phyloP scores from a whole-genome alignment of 64 coral and sea anemone genomes.

The Catalaphyllia jardinei region DNA sequence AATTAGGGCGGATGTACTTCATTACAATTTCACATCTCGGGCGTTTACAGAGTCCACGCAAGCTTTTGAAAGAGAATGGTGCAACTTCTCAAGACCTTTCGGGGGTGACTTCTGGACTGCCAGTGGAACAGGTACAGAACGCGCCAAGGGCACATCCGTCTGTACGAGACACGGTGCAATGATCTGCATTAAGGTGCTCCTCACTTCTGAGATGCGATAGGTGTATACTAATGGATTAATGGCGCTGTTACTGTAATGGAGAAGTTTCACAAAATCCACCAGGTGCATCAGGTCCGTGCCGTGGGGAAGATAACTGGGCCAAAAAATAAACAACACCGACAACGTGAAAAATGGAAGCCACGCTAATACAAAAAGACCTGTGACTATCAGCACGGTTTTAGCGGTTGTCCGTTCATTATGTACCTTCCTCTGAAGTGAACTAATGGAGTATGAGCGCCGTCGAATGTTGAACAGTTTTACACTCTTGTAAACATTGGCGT shows the following conservation, averaged over 20 bases:
- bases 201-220: slow-evolving; percentile 13
- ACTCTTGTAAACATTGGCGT: slow-evolving; percentile 25
- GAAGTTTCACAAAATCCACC: slow-evolving; percentile 46
- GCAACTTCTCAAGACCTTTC: neutral
- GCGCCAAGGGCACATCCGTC: too few species aligned
- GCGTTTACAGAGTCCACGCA: neutral
- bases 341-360: slow-evolving; percentile 45
- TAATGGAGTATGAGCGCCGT: neutral
- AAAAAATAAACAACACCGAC: slow-evolving; percentile 11
- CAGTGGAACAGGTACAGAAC: neutral
- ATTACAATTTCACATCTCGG: neutral
- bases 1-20: too few species aligned
- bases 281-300: neutral
- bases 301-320: neutral
- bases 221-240: slow-evolving; percentile 34
- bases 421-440: neutral
- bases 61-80: neutral
- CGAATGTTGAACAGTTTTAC: slow-evolving; percentile 37
- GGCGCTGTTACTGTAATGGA: slow-evolving; percentile 48
- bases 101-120: neutral
- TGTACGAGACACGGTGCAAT: neutral
- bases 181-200: neutral
- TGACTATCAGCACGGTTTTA: slow-evolving; percentile 28
- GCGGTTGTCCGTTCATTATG: neutral
- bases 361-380: neutral